A percentile compares a stretch with the other conserved stretches of the same genome.
These are phyloP conservation scores for Dicerorhinus sumatrensis DNA, from an alignment of 2,113 vertebrate species.

Conservation along the genomic window DNA sequence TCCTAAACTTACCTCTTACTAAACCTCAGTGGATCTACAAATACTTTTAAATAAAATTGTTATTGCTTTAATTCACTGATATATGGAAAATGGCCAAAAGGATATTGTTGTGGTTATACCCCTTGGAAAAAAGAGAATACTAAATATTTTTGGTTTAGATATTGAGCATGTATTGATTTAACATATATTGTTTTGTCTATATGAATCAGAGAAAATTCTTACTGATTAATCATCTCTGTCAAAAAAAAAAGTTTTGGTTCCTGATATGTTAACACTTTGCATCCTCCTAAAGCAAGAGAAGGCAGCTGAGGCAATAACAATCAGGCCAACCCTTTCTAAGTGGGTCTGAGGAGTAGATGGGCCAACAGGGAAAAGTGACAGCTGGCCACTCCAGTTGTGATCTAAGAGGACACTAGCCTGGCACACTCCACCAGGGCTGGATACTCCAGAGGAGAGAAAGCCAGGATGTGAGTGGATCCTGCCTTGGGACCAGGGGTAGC, in stretches of 20 bases:
- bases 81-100: neutral
- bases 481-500: neutral
- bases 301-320: neutral
- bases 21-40: neutral
- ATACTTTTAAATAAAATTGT: neutral
- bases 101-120: neutral
- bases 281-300: slow-evolving; percentile 4
- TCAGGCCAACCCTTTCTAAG: neutral
- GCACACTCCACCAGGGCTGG: neutral
- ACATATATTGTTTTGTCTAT: neutral
- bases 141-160: slow-evolving; percentile 30
- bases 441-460: neutral
- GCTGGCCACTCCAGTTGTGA: fast-evolving
- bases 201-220: slow-evolving; percentile 47
- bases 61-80: slow-evolving; percentile 24
- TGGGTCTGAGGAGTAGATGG: neutral
- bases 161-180: neutral
- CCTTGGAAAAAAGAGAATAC: neutral
- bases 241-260: neutral
- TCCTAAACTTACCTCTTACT: neutral
- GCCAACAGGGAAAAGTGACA: neutral
- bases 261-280: neutral
- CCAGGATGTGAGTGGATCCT: neutral
- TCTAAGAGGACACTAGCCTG: neutral
- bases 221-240: neutral